phyloP scores from a whole-genome alignment of 2,113 vertebrate species.

The Cyanoliseus patagonus region DNA sequence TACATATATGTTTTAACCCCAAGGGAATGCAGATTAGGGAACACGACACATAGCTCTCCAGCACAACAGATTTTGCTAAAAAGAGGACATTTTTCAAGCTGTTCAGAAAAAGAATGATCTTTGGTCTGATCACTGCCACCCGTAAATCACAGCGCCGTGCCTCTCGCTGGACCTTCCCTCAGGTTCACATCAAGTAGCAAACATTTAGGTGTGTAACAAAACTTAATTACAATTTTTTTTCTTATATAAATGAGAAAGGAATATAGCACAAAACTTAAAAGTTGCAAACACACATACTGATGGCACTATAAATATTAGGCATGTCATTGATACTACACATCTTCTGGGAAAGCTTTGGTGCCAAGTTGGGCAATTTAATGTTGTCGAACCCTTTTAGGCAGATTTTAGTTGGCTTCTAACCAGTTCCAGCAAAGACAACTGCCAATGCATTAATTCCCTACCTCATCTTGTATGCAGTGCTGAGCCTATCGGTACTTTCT shows the following conservation, averaged over 20 bases:
- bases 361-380: slow-evolving; percentile 74
- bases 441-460: slow-evolving; percentile 73
- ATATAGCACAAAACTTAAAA: slow-evolving; percentile 37
- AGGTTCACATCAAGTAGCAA: not conserved
- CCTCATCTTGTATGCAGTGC: slow-evolving; percentile 71
- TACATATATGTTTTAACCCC: not conserved
- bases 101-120: not conserved
- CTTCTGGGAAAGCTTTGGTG: slow-evolving; percentile 68
- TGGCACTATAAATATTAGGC: slow-evolving; percentile 72
- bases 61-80: slow-evolving; percentile 38
- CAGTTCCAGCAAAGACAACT: slow-evolving; percentile 74
- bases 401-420: slow-evolving; percentile 77
- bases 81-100: slow-evolving; percentile 17
- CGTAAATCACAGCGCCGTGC: not conserved
- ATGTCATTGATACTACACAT: slow-evolving; percentile 71
- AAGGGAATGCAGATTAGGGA: not conserved
- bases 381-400: slow-evolving; percentile 77
- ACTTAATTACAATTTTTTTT: slow-evolving; percentile 31
- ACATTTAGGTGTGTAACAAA: not conserved
- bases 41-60: not conserved
- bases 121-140: not conserved
- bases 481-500: slow-evolving; percentile 68
- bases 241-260: not conserved
- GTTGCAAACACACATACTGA: slow-evolving; percentile 65
- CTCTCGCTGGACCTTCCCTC: not conserved